Conservation (phyloP, 2,113 vertebrate species). For the Fregetta grallaria region DNA sequence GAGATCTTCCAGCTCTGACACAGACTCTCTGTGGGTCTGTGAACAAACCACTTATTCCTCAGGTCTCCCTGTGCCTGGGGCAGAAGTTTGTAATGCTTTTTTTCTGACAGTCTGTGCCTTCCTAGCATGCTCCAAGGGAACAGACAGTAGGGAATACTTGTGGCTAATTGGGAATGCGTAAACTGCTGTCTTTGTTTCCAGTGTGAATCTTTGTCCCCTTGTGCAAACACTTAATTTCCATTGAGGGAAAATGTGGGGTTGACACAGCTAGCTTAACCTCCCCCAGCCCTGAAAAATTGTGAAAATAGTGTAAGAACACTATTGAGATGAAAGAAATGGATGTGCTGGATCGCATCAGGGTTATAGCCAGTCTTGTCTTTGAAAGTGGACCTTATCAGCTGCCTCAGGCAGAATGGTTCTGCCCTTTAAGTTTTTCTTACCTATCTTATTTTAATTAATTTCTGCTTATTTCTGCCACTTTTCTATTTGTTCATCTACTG, state of each 20-base stretch:
- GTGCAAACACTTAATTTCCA: neutral
- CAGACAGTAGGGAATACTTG: neutral
- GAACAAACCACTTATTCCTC: neutral
- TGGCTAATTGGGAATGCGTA: neutral
- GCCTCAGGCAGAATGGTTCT: neutral
- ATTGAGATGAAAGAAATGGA: neutral
- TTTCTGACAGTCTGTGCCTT: neutral
- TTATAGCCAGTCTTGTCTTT: neutral
- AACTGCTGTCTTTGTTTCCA: neutral
- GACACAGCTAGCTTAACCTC: neutral
- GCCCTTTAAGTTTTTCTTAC: neutral
- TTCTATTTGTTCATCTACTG: neutral
- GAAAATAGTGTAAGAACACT: neutral
- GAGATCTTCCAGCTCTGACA: neutral
- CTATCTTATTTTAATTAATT: neutral
- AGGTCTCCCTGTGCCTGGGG: neutral
- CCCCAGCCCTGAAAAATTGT: neutral
- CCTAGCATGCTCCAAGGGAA: neutral
- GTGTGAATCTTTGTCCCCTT: neutral
- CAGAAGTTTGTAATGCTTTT: neutral
- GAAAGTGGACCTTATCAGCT: neutral
- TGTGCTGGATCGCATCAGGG: neutral
- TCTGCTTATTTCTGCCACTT: neutral
- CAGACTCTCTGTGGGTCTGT: neutral
- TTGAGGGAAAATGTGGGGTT: neutral